A percentile compares a stretch with the other conserved stretches of the same genome.
Conservation (phyloP, 2,113 vertebrate species). For the Carettochelys insculpta region DNA sequence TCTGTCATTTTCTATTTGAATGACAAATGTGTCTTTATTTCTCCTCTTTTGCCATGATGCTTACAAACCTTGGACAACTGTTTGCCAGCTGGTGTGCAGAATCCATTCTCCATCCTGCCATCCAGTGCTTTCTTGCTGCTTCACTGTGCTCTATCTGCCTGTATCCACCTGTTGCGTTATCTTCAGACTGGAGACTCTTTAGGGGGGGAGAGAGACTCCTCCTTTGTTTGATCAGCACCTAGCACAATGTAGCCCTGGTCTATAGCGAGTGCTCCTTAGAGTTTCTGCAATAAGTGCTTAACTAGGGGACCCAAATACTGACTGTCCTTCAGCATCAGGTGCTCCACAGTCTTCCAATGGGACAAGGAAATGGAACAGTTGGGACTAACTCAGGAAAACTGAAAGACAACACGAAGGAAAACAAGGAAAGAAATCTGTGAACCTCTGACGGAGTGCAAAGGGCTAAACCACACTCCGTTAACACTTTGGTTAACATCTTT, state of each 20-base stretch:
- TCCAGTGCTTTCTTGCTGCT: background rate
- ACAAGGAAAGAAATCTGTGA: background rate
- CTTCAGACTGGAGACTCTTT: background rate
- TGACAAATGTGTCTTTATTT: background rate
- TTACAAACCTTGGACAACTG: accelerated
- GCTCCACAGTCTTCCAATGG: background rate
- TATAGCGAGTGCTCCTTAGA: background rate
- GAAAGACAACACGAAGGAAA: background rate
- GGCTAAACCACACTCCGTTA: background rate
- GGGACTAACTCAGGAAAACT: background rate
- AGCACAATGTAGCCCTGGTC: too few species aligned
- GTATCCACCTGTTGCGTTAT: accelerated
- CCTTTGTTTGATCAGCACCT: too few species aligned
- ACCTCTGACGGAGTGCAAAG: background rate
- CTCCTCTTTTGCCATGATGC: background rate
- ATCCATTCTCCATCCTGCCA: background rate
- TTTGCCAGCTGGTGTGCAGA: background rate
- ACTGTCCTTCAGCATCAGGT: accelerated
- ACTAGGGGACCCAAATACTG: background rate
- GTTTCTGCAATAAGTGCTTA: accelerated
- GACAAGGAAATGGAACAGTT: background rate
- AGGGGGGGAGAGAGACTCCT: background rate
- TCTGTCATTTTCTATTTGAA: background rate
- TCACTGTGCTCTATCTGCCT: background rate
- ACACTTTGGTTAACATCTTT: background rate